phyloP scores from a whole-genome alignment of 2,888 invertebrate species.

The Tholera decimalis region DNA sequence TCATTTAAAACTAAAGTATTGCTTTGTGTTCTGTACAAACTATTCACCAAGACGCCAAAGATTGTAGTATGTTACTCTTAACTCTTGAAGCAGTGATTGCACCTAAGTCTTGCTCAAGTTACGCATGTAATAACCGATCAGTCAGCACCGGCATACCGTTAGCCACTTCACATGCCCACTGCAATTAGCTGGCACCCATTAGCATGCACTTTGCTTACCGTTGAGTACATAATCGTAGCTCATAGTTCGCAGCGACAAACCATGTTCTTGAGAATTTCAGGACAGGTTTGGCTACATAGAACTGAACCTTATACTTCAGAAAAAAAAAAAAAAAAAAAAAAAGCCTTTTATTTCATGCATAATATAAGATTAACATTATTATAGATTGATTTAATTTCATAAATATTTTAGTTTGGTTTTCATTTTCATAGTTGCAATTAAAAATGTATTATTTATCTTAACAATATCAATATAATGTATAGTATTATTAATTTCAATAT shows the following conservation, averaged over 20 bases:
- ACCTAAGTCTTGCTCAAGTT: conserved; percentile 9
- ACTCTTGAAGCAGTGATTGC: not conserved
- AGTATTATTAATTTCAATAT: too few species aligned
- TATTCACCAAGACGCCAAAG: not conserved
- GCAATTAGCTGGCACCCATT: conserved; percentile 66
- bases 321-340: too few species aligned
- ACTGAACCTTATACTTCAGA: too few species aligned
- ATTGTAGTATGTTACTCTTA: not conserved
- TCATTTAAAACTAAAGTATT: too few species aligned
- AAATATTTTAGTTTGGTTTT: too few species aligned
- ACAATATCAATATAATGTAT: too few species aligned
- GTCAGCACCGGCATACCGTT: conserved; percentile 56
- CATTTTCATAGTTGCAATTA: too few species aligned
- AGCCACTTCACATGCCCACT: conserved; percentile 54
- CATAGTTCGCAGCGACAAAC: conserved; percentile 22
- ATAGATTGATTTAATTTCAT: too few species aligned
- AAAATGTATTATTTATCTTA: too few species aligned
- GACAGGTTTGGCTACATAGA: conserved; percentile 1
- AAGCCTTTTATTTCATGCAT: too few species aligned
- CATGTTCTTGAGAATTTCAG: conserved; percentile 11
- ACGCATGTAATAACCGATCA: conserved; percentile 22
- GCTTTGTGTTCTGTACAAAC: not conserved
- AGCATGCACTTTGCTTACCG: conserved; percentile 70
- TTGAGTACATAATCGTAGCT: conserved; percentile 56
- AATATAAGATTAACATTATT: too few species aligned